A percentile compares a stretch with the other conserved stretches of the same genome.
phyloP scores from a whole-genome alignment of 2,888 invertebrate species.

The Tenodera sinensis region DNA sequence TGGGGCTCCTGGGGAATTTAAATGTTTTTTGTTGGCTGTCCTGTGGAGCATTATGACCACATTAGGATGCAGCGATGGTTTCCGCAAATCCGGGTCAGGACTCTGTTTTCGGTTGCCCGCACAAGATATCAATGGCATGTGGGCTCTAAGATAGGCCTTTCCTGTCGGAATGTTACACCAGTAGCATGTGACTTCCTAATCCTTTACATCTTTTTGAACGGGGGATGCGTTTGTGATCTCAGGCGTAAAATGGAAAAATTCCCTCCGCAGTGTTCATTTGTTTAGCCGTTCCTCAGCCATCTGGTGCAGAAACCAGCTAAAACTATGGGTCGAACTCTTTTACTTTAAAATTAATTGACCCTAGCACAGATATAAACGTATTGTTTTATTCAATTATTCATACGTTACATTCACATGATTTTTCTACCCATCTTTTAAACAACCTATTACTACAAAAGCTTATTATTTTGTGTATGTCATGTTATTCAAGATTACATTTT shows the following conservation, averaged over 20 bases:
- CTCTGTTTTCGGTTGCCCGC: background rate
- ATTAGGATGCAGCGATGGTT: background rate
- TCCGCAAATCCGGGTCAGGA: background rate
- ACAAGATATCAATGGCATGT: background rate
- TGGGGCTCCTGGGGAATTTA: background rate
- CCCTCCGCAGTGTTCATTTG: no score
- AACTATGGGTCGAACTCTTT: no score
- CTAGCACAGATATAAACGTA: no score
- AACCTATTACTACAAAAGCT: no score
- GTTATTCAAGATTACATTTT: no score
- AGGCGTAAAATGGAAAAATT: background rate
- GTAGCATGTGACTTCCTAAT: background rate
- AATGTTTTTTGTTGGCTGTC: background rate
- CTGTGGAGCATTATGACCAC: background rate
- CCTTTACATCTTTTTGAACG: background rate
- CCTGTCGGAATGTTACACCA: background rate
- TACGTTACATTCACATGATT: no score
- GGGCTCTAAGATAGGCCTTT: background rate
- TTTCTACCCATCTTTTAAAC: no score
- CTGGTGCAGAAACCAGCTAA: no score
- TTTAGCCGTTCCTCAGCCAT: no score
- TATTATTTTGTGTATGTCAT: no score
- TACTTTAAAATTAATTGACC: no score
- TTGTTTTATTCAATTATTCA: no score
- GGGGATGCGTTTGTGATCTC: background rate